These are phyloP conservation scores for Halocynthia roretzi DNA, from an alignment of 23 tunicate species.

Conservation along the genomic window DNA sequence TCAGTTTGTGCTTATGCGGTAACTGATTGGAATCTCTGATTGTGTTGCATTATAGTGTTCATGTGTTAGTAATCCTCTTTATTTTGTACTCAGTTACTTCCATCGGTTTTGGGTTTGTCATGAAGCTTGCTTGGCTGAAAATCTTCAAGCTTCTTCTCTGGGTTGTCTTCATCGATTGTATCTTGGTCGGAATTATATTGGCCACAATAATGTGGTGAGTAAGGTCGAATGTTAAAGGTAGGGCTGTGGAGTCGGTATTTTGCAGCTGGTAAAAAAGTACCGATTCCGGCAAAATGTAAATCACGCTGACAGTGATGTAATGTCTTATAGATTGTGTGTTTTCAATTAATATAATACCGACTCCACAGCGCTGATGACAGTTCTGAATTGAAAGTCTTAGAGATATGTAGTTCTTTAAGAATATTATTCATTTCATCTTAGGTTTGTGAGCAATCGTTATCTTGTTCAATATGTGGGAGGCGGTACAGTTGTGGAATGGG, in stretches of 20 bases:
- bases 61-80: neutral
- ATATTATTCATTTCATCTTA: neutral
- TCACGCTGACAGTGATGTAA: too few species aligned
- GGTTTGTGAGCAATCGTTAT: constrained; percentile 66
- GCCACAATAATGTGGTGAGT: constrained; percentile 94
- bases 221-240: too few species aligned
- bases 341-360: too few species aligned
- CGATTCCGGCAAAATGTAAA: too few species aligned
- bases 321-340: too few species aligned
- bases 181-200: constrained; percentile 73
- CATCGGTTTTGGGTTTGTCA: constrained; percentile 82
- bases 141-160: constrained; percentile 85
- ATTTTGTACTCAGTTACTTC: constrained; percentile 38
- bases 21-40: constrained; percentile 1
- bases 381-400: too few species aligned
- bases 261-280: too few species aligned
- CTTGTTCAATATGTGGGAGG: constrained; percentile 48
- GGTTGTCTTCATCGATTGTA: constrained; percentile 95
- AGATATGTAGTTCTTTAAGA: too few species aligned
- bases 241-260: too few species aligned
- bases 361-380: too few species aligned
- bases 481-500: constrained; percentile 97
- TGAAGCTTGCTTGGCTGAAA: constrained; percentile 40
- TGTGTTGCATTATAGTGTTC: neutral
- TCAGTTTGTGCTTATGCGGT: constrained; percentile 79